Base-by-base conservation (phyloP, 2,888 invertebrate genomes). In the Temnothorax ravouxi region DNA sequence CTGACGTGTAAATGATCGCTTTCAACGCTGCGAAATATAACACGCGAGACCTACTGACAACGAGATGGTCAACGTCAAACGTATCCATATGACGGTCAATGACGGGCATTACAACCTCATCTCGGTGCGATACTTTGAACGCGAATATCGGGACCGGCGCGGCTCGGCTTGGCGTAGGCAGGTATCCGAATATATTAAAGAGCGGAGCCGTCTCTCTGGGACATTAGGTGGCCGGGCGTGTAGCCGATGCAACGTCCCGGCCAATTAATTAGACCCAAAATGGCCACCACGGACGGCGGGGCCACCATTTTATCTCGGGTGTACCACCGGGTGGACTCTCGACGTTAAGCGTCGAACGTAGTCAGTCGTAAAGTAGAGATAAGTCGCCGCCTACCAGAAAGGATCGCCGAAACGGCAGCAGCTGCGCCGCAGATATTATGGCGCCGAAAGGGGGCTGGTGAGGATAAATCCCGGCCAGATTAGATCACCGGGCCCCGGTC, bases 361-460 rank as follows among this genome's bases (percentile, higher is more conserved):
- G 93, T 92, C 92, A 92, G 92, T 94, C 94, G 94, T 94, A 94
- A 94, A 94, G 93, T 93, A 94, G 93, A 94, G 94, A 94, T 93
- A 94, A 94, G 94, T 94, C 93, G 93, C 94, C 94, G 94, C 94
- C 94, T 94, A 94, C 94, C 93, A 93, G 93, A 93, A 91, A 93
- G 92, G 93, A 93, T 92, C 92, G 92, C 93, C 93, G 92, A 94
- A 94, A 94, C 93, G 88, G 91, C 93, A 92, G 93, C 92, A 90
- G 93, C 93, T 91, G 93, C 92, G 84, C 90, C 87, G 88, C 91
- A 90, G 90, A 90, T 90, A 91, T 93, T 92, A 93, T 94, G 91
- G 92, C 93, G 93, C 93, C 93, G 93, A 94, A 94, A 94, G 91
- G 91, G 90, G 91, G 89, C 91, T 91, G 91, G 90, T 89, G 92